Percentiles rank a stretch among this genome's conserved stretches.
Conservation (phyloP, 2,888 invertebrate species). For the Pinctada fucata region DNA sequence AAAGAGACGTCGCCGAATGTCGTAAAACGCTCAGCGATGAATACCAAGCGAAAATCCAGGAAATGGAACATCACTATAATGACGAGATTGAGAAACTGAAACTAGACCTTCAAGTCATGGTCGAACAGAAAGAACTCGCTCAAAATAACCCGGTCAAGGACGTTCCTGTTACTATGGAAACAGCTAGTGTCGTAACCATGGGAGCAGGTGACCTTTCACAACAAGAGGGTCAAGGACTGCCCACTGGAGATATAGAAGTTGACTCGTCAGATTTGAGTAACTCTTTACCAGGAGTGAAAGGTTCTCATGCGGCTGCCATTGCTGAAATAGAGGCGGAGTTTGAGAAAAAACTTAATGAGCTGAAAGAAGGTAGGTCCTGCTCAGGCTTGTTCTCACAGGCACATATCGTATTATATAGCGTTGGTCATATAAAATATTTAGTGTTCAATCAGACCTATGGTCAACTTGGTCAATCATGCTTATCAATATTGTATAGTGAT, state of each 20-base stretch:
- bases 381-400: not conserved
- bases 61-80: conserved; percentile 35
- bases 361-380: conserved; percentile 49
- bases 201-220: not conserved
- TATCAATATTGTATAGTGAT: too few species aligned
- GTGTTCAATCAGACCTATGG: too few species aligned
- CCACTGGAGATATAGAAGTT: not conserved
- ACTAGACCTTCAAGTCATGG: not conserved
- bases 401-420: too few species aligned
- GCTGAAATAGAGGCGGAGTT: conserved; percentile 45
- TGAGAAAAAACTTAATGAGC: conserved; percentile 46
- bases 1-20: conserved; percentile 51
- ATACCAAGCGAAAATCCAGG: conserved; percentile 34
- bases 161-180: not conserved
- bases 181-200: not conserved
- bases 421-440: too few species aligned
- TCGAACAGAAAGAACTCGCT: conserved; percentile 1
- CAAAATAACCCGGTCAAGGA: not conserved
- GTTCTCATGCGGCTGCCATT: conserved; percentile 32
- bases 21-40: conserved; percentile 48
- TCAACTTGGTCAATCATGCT: too few species aligned
- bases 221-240: not conserved
- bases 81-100: conserved; percentile 29
- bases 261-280: conserved; percentile 21
- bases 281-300: conserved; percentile 21